Base-by-base conservation (phyloP, 2,113 vertebrate genomes). In the Planiliza haematocheilus region DNA sequence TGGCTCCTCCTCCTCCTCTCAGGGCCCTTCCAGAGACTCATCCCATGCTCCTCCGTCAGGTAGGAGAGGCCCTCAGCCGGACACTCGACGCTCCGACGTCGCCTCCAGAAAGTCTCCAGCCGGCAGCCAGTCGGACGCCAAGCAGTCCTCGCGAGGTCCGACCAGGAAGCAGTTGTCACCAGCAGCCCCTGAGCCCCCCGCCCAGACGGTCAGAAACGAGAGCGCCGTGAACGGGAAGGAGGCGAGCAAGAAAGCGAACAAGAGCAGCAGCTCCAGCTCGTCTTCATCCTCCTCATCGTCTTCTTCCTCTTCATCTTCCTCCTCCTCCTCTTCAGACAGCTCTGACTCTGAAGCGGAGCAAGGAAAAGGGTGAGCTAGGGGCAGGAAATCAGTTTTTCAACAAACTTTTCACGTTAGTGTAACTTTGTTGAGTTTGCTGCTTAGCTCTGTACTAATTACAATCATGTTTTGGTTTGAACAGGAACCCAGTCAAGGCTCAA, bases 271-370 rank as follows among this genome's bases (percentile, higher is more conserved):
- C 85, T 90, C 89, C 38, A 86, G 88, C 64, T 93, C 93, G 14
- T 90, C 90, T 0, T 93, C 93, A 0, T 93, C 93, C 0, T 91
- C 90, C 0, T 94, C 92, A 0, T 93, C 90, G 0, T 93, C 91
- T 0, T 91, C 92, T 0, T 92, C 92, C 0, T 91, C 92, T 0
- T 92, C 92, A 0, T 93, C 93, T 0, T 93, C 93, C 0, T 93
- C 93, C 3, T 94, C 94, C 0, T 93, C 93, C 4, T 94, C 94
- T 0, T 93, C 94, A 16, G 93, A 94, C 62, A 94, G 92, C 68
- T 94, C 94, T 0, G 94, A 93, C 78, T 94, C 93, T 0, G 93
- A 95, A 60, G 69, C 10, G 0, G 93, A 93, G 72, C 83, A 90
- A 37, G 84, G 2, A 4, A 92, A 91, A 72, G 77, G 86, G 94